Evolutionary conservation across 1,140 invertebrate genomes (phyloP).

Genomic region (Telenomus remus): DNA sequence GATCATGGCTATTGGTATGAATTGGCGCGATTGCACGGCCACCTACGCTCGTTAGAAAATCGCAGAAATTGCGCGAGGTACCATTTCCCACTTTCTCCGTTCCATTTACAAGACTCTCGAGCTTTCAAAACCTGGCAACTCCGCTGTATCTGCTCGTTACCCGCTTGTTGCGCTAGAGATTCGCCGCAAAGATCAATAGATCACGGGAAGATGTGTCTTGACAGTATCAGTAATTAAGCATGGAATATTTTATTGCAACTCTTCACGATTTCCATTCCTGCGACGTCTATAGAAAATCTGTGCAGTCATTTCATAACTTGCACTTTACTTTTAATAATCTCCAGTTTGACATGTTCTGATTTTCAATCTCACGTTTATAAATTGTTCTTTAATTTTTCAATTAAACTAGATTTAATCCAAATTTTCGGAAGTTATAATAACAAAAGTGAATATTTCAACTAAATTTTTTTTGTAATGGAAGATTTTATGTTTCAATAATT

Average conservation of each 20-base stretch:
- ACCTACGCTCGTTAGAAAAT: constrained; percentile 51
- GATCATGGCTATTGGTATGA: constrained; percentile 42
- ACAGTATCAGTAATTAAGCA: constrained; percentile 46
- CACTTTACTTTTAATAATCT: neutral
- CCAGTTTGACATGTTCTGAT: too few species aligned
- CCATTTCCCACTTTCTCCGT: constrained; percentile 58
- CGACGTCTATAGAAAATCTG: constrained; percentile 28
- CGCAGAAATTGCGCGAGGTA: constrained; percentile 39
- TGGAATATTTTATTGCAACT: constrained; percentile 39
- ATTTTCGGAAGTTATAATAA: too few species aligned
- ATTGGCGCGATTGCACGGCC: constrained; percentile 30
- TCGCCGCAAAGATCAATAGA: constrained; percentile 48
- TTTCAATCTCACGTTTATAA: too few species aligned
- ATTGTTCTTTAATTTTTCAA: too few species aligned
- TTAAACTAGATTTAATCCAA: too few species aligned
- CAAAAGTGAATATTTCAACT: too few species aligned
- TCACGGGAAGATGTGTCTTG: constrained; percentile 46
- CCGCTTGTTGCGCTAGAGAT: constrained; percentile 48
- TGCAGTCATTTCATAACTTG: constrained; percentile 33
- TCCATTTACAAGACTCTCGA: constrained; percentile 54
- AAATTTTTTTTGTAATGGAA: too few species aligned
- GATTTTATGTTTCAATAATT: too few species aligned
- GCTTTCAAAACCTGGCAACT: constrained; percentile 53
- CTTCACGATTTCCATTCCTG: constrained; percentile 37
- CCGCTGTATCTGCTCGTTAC: constrained; percentile 36